Conservation (phyloP, 2,113 vertebrate genomes). For the Potamarius usumacintae region DNA sequence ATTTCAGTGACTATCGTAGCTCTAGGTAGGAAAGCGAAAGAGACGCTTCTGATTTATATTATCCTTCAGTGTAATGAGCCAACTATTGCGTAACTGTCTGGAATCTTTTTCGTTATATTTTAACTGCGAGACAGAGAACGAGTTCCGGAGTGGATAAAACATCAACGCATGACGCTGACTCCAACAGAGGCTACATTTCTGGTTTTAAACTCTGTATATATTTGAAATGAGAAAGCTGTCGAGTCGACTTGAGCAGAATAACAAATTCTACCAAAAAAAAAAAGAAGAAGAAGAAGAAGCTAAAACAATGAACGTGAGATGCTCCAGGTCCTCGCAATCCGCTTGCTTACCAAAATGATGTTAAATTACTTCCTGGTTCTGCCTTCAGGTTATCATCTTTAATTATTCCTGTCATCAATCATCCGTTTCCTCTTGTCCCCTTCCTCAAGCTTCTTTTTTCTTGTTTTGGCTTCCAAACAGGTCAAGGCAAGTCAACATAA, state of each 20-base stretch:
- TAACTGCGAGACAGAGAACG: not conserved
- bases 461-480: not conserved
- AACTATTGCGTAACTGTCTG: not conserved
- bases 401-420: no score
- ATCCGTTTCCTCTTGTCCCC: not conserved
- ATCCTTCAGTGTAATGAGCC: not conserved
- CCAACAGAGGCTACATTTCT: not conserved
- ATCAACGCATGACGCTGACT: not conserved
- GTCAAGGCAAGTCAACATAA: not conserved
- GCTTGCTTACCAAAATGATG: not conserved
- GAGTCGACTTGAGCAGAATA: not conserved
- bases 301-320: not conserved
- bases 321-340: not conserved
- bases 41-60: no score
- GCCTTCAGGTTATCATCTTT: not conserved
- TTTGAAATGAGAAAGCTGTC: not conserved
- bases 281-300: no score
- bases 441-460: not conserved
- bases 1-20: not conserved
- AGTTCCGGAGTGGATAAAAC: not conserved
- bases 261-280: not conserved
- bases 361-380: not conserved
- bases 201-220: not conserved
- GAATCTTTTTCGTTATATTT: not conserved
- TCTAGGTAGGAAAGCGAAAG: not conserved